A percentile compares a stretch with the other conserved stretches of the same genome.
Evolutionary conservation across 2,113 vertebrate genomes (phyloP).

Genomic region (Turdus rufiventris): DNA sequence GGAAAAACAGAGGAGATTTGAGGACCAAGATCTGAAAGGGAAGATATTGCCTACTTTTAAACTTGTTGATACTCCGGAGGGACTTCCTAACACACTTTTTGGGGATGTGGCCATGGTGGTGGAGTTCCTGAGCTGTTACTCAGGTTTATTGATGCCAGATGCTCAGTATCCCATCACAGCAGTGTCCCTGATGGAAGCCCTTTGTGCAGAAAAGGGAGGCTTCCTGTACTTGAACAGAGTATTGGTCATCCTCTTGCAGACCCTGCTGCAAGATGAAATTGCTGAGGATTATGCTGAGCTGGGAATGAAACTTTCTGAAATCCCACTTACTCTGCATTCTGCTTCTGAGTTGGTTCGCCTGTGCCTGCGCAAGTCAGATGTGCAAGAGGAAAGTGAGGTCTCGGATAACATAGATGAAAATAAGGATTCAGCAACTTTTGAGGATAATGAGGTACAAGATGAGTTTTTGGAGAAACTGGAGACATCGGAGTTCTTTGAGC

Average conservation of each 20-base stretch:
- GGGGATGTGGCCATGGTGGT: conserved; percentile 93
- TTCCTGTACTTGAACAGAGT: conserved; percentile 93
- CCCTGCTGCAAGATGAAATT: conserved; percentile 93
- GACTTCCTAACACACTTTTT: conserved; percentile 91
- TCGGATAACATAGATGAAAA: conserved; percentile 71
- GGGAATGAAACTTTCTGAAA: conserved; percentile 92
- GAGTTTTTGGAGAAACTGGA: conserved; percentile 93
- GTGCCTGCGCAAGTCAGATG: conserved; percentile 87
- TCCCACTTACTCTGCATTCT: conserved; percentile 92
- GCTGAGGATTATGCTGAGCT: conserved; percentile 95
- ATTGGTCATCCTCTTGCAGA: conserved; percentile 91
- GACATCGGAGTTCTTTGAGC: conserved; percentile 89
- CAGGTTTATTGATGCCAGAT: conserved; percentile 88
- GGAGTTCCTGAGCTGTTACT: conserved; percentile 93
- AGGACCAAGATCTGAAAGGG: conserved; percentile 89
- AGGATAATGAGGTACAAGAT: conserved; percentile 86
- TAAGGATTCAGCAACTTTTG: conserved; percentile 73
- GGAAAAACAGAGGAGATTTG: conserved; percentile 87
- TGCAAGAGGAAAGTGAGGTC: conserved; percentile 83
- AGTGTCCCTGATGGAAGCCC: conserved; percentile 87
- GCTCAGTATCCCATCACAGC: conserved; percentile 93
- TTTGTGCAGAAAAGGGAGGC: conserved; percentile 86
- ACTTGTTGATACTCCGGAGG: conserved; percentile 93
- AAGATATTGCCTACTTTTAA: conserved; percentile 83
- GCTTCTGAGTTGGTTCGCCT: conserved; percentile 91